Evolutionary conservation across 1,140 invertebrate species (phyloP).

Genomic region (Caenorhabditis briggsae): DNA sequence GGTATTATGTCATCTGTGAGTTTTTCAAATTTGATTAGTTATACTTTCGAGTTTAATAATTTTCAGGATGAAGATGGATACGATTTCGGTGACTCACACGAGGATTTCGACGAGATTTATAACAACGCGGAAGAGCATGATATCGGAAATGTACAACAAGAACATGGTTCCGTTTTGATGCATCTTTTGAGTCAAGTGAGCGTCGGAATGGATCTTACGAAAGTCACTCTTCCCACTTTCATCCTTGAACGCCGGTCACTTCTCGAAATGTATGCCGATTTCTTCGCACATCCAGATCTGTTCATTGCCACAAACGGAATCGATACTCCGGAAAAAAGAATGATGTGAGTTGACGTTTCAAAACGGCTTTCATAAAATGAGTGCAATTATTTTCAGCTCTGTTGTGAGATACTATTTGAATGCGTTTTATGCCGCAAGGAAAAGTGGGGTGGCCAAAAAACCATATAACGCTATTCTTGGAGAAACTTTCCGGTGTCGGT

Average conservation of each 20-base stretch:
- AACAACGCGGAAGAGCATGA: slow-evolving; percentile 66
- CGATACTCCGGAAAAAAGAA: slow-evolving; percentile 78
- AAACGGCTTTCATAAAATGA: background rate
- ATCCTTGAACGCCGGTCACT: slow-evolving; percentile 81
- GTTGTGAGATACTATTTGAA: slow-evolving; percentile 80
- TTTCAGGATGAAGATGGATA: slow-evolving; percentile 53
- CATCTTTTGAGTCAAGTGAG: slow-evolving; percentile 80
- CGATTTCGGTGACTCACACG: slow-evolving; percentile 60
- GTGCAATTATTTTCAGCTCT: slow-evolving; percentile 76
- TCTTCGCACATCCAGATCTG: slow-evolving; percentile 80
- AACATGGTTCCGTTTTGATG: slow-evolving; percentile 81
- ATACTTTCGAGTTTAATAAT: background rate
- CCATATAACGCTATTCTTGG: slow-evolving; percentile 82
- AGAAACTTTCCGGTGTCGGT: slow-evolving; percentile 81
- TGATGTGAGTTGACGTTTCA: slow-evolving; percentile 47
- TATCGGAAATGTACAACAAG: slow-evolving; percentile 76
- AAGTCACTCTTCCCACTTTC: slow-evolving; percentile 81
- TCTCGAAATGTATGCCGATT: slow-evolving; percentile 82
- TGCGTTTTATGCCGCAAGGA: slow-evolving; percentile 80
- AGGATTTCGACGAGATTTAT: slow-evolving; percentile 62
- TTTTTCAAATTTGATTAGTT: too few relatives aligned
- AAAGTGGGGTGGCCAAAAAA: slow-evolving; percentile 81
- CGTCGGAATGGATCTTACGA: slow-evolving; percentile 82
- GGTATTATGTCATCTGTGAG: slow-evolving; percentile 37
- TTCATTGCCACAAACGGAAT: slow-evolving; percentile 69